Evolutionary conservation across 2,113 vertebrate species (phyloP).

Genomic region (Malurus alboscapulatus): DNA sequence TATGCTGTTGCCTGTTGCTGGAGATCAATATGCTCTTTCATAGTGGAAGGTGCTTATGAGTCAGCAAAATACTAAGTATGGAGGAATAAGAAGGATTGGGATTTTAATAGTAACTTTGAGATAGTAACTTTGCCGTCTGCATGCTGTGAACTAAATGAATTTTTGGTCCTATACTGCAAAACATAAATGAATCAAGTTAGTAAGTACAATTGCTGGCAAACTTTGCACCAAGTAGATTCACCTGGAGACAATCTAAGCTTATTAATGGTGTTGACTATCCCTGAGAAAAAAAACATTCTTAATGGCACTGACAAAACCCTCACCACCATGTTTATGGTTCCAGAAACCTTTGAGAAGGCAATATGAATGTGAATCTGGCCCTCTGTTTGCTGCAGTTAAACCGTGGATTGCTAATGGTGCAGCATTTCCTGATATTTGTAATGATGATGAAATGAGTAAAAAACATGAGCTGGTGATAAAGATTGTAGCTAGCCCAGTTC

Average conservation of each 20-base stretch:
- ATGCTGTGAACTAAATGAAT: not conserved
- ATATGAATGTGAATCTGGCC: not conserved
- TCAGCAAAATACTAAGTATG: not conserved
- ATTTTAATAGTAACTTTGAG: not conserved
- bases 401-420: not conserved
- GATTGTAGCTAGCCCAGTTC: not conserved
- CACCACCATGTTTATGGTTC: not conserved
- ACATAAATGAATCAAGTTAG: not conserved
- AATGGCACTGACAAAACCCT: not conserved
- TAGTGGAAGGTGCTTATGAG: not conserved
- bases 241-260: not conserved
- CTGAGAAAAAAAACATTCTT: not conserved
- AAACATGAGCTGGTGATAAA: not conserved
- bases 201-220: not conserved
- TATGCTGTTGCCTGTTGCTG: not conserved
- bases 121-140: not conserved
- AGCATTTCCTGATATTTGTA: not conserved
- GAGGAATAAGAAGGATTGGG: not conserved
- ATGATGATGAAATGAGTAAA: not conserved
- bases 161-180: not conserved
- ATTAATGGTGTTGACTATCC: not conserved
- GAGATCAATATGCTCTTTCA: not conserved
- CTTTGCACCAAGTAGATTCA: not conserved
- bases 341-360: not conserved
- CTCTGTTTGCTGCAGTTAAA: not conserved